Percentiles rank a stretch among this genome's conserved stretches.
phyloP scores from a whole-genome alignment of 2,888 invertebrate species.

The Crepidodera aurea region DNA sequence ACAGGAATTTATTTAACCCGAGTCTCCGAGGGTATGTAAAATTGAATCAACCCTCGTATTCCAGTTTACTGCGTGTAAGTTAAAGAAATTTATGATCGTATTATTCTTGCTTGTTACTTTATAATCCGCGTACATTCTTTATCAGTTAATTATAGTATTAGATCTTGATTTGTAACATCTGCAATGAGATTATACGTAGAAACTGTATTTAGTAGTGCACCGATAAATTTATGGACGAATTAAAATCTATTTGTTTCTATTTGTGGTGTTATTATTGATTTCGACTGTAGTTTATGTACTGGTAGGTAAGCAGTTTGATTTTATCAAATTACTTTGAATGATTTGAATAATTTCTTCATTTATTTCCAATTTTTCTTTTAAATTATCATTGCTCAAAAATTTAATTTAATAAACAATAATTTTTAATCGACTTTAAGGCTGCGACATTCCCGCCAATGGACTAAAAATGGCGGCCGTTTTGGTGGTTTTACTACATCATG shows the following conservation, averaged over 20 bases:
- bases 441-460: too few species aligned
- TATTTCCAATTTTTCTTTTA: too few species aligned
- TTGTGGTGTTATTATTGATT: slow-evolving; percentile 9
- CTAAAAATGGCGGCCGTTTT: too few species aligned
- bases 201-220: slow-evolving; percentile 6
- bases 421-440: too few species aligned
- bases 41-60: neutral
- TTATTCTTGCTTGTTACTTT: slow-evolving; percentile 23
- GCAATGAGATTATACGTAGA: slow-evolving; percentile 19
- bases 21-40: too few species aligned
- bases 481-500: too few species aligned
- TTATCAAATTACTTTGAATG: too few species aligned
- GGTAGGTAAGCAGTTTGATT: too few species aligned
- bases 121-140: slow-evolving; percentile 23
- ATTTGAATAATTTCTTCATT: too few species aligned
- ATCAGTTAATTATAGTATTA: slow-evolving; percentile 21
- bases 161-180: slow-evolving; percentile 27
- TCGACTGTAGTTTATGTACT: neutral
- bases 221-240: slow-evolving; percentile 5
- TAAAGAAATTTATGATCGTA: slow-evolving; percentile 15
- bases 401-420: too few species aligned
- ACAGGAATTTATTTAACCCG: too few species aligned
- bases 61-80: slow-evolving; percentile 9
- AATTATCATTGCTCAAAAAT: too few species aligned
- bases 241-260: slow-evolving; percentile 12